phyloP scores from a whole-genome alignment of 2,113 vertebrate species.

The Poeciliopsis occidentalis region DNA sequence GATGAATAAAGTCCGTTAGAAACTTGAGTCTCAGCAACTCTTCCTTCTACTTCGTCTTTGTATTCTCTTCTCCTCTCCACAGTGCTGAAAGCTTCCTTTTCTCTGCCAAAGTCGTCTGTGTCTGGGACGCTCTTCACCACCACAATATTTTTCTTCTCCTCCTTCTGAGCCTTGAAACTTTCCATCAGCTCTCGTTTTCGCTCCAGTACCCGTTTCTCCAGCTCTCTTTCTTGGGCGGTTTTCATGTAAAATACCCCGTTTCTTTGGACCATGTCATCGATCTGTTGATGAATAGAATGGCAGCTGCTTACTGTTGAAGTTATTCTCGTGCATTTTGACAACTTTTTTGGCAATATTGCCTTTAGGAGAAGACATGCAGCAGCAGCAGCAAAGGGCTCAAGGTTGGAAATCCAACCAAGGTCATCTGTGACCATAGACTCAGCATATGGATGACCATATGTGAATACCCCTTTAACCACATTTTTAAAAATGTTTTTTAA shows the following conservation, averaged over 20 bases:
- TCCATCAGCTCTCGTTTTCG: conserved; percentile 46
- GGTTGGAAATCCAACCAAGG: too few relatives aligned
- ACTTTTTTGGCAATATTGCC: background rate
- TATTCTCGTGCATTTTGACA: background rate
- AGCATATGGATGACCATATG: too few relatives aligned
- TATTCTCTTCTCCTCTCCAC: conserved; percentile 16
- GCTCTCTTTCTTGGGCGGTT: conserved; percentile 38
- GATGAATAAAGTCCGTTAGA: conserved; percentile 55
- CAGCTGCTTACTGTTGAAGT: too few relatives aligned
- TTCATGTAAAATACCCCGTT: conserved; percentile 55
- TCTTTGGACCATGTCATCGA: conserved; percentile 64
- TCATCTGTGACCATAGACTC: too few relatives aligned
- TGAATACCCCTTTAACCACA: too few relatives aligned
- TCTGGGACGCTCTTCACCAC: background rate
- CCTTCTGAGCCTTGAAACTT: conserved; percentile 38
- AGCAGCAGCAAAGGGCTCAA: too few relatives aligned
- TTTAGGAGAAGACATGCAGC: too few relatives aligned
- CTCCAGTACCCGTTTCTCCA: conserved; percentile 38
- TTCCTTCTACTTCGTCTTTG: conserved; percentile 15
- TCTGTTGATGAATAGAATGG: conserved; percentile 48
- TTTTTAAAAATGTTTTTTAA: too few relatives aligned
- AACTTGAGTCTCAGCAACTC: conserved; percentile 11
- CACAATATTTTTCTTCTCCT: conserved; percentile 14
- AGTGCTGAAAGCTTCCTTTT: conserved; percentile 7
- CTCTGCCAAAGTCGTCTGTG: background rate